A percentile compares a stretch with the other conserved stretches of the same genome.
phyloP scores from a whole-genome alignment of 2,888 invertebrate genomes.

The Cheilosia pagana region DNA sequence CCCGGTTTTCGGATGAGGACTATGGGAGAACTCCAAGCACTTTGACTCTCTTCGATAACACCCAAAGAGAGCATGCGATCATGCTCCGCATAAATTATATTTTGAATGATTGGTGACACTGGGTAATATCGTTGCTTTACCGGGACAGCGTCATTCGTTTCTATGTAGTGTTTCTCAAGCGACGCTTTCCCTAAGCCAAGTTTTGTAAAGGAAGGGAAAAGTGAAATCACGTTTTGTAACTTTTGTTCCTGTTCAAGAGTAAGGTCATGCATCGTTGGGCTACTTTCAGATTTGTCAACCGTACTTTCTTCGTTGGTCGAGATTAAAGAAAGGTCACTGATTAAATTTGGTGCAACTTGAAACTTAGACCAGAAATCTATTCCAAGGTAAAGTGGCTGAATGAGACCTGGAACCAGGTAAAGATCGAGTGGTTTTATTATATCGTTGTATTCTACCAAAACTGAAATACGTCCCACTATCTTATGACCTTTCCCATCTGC shows the following conservation, averaged over 20 bases:
- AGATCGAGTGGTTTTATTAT: background rate
- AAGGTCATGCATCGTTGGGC: background rate
- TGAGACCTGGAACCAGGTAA: no score
- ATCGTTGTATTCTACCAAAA: conserved; percentile 3
- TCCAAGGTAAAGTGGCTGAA: no score
- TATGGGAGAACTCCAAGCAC: conserved; percentile 12
- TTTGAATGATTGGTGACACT: no score
- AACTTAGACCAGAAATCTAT: no score
- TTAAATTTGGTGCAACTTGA: no score
- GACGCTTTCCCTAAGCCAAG: no score
- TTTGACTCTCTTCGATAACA: conserved; percentile 18
- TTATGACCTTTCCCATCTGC: conserved; percentile 17
- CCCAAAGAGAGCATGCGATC: conserved; percentile 21
- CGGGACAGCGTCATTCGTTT: no score
- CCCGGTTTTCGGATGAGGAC: background rate
- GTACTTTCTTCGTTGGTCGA: background rate
- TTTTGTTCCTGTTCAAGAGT: background rate
- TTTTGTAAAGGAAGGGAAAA: background rate
- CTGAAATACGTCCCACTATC: conserved; percentile 16
- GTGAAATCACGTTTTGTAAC: background rate
- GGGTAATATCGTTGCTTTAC: no score
- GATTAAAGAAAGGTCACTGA: no score
- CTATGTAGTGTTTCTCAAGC: no score
- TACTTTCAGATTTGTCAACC: background rate
- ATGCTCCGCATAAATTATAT: background rate